Percentiles rank a stretch among this genome's conserved stretches.
Evolutionary conservation across 2,888 invertebrate genomes (phyloP).

Genomic region (Rugalucina vietnamica): DNA sequence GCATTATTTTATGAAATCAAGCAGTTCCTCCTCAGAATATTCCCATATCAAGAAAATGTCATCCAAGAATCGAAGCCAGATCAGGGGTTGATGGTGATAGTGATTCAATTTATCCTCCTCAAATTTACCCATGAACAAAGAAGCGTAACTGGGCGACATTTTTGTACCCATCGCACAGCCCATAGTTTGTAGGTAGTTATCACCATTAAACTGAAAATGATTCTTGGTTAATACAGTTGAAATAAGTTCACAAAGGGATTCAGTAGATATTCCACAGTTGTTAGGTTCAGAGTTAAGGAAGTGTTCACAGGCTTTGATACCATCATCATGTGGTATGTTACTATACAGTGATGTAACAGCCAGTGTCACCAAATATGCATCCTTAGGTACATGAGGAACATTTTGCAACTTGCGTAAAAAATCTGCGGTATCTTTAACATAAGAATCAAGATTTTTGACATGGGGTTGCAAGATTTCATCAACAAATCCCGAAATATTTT

Average conservation of each 20-base stretch:
- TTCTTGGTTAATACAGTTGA: neutral
- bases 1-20: neutral
- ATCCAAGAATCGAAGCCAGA: neutral
- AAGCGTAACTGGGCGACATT: neutral
- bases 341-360: neutral
- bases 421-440: no score
- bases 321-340: neutral
- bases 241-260: no score
- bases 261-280: no score
- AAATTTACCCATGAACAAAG: neutral
- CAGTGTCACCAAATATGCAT: neutral
- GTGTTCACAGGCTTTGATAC: neutral
- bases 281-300: neutral
- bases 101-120: no score
- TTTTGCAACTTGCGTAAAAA: no score
- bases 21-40: neutral
- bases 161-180: neutral
- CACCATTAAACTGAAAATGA: neutral
- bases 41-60: neutral
- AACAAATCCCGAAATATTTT: no score
- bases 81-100: neutral
- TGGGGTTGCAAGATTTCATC: no score
- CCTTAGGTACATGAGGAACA: no score
- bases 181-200: constrained; percentile 4
- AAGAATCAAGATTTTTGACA: no score